Percentiles rank a stretch among this genome's conserved stretches.
These are phyloP conservation scores for Perizoma affinitatum DNA, from an alignment of 2,888 invertebrate genomes.

Conservation along the genomic window DNA sequence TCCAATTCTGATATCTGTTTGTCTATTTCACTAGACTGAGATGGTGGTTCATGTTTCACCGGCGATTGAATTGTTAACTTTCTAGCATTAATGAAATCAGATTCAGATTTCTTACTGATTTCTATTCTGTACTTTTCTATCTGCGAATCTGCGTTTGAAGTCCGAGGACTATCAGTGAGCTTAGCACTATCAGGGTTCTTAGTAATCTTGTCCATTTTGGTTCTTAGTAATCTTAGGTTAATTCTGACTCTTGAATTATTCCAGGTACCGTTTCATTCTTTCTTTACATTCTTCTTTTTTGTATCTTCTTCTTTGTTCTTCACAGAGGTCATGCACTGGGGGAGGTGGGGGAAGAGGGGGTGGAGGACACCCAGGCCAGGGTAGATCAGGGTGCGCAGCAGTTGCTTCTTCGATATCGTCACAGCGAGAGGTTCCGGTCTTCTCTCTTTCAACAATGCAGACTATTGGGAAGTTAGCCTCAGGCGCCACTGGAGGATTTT, in stretches of 20 bases:
- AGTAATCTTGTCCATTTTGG: conserved; percentile 21
- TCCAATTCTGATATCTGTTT: conserved; percentile 60
- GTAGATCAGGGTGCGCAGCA: conserved; percentile 44
- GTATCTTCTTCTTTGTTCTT: conserved; percentile 45
- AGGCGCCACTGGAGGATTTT: conserved; percentile 51
- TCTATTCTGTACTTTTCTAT: conserved; percentile 47
- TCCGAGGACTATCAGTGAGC: conserved; percentile 22
- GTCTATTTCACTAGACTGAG: conserved; percentile 48
- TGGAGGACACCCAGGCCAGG: conserved; percentile 53
- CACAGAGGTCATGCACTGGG: conserved; percentile 54
- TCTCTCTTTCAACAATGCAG: conserved; percentile 51
- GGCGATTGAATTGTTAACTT: conserved; percentile 42
- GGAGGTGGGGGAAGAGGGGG: conserved; percentile 55
- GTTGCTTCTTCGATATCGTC: conserved; percentile 44
- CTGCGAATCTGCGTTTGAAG: conserved; percentile 38
- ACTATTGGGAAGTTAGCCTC: conserved; percentile 39
- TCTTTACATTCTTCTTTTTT: conserved; percentile 51
- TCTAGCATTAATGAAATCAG: conserved; percentile 41
- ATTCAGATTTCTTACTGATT: conserved; percentile 37
- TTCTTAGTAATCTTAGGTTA: conserved; percentile 10
- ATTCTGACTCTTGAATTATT: conserved; percentile 39
- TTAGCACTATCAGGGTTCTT: conserved; percentile 18
- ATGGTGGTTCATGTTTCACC: conserved; percentile 23
- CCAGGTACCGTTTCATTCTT: conserved; percentile 56
- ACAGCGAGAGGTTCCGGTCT: conserved; percentile 54